phyloP scores from a whole-genome alignment of 2,888 invertebrate genomes.

The Andricus quercusramuli region DNA sequence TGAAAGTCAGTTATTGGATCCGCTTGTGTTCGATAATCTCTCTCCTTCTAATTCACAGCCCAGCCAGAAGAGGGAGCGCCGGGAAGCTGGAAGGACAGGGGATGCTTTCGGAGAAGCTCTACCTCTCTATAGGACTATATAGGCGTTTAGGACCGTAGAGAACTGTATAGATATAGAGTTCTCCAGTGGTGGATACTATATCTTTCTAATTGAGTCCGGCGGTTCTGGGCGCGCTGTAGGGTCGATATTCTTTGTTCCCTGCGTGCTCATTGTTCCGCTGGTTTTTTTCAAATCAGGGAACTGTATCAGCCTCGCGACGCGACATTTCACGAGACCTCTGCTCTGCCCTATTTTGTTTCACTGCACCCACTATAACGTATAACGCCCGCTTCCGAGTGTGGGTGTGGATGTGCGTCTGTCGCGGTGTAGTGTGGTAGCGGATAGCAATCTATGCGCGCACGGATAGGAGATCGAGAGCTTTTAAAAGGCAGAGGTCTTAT shows the following conservation, averaged over 20 bases:
- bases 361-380: constrained; percentile 44
- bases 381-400: constrained; percentile 38
- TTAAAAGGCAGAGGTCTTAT: constrained; percentile 40
- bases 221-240: constrained; percentile 53
- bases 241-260: constrained; percentile 69
- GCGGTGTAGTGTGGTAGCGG: neutral
- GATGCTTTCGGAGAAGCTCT: constrained; percentile 37
- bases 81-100: neutral
- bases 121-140: constrained; percentile 7
- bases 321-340: constrained; percentile 54
- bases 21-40: constrained; percentile 57
- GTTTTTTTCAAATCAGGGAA: constrained; percentile 58
- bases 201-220: constrained; percentile 67
- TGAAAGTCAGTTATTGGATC: constrained; percentile 63
- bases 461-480: constrained; percentile 26
- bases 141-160: constrained; percentile 20
- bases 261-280: constrained; percentile 63
- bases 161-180: constrained; percentile 35
- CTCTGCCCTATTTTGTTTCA: constrained; percentile 58
- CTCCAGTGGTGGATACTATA: constrained; percentile 51
- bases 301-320: constrained; percentile 57
- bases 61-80: constrained; percentile 17
- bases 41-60: constrained; percentile 53
- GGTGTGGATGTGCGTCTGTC: constrained; percentile 41
- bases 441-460: constrained; percentile 37